Evolutionary conservation across 2,888 invertebrate genomes (phyloP).

Genomic region (Lepidocyrtoides sp.): DNA sequence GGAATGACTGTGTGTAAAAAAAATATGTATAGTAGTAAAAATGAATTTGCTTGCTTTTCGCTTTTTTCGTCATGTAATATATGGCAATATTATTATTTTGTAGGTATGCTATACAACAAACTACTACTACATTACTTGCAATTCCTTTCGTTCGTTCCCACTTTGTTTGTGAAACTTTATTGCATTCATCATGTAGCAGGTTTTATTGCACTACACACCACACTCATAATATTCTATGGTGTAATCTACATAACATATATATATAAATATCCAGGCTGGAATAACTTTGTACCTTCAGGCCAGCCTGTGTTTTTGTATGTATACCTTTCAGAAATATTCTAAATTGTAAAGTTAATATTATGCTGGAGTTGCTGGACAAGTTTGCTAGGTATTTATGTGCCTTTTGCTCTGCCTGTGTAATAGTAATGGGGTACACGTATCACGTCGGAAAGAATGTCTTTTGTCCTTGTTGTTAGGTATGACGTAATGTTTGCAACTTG

Average conservation of each 20-base stretch:
- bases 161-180: constrained; percentile 8
- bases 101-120: background rate
- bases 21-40: constrained; percentile 14
- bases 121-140: background rate
- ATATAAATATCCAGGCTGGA: too few species aligned
- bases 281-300: too few species aligned
- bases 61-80: background rate
- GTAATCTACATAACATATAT: too few species aligned
- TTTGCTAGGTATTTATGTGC: too few species aligned
- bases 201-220: background rate
- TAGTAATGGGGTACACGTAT: too few species aligned
- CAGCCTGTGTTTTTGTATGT: too few species aligned
- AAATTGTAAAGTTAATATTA: too few species aligned
- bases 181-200: background rate
- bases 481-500: constrained; percentile 20
- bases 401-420: too few species aligned
- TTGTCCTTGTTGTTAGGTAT: constrained; percentile 33
- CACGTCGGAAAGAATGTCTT: too few species aligned
- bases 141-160: background rate
- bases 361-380: too few species aligned
- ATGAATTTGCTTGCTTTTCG: constrained; percentile 48
- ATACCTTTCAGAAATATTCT: too few species aligned
- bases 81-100: background rate
- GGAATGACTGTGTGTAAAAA: constrained; percentile 30
- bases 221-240: too few species aligned